Percentiles rank a stretch among this genome's conserved stretches.
phyloP scores from a whole-genome alignment of 2,888 invertebrate species.

The Encarsia formosa region DNA sequence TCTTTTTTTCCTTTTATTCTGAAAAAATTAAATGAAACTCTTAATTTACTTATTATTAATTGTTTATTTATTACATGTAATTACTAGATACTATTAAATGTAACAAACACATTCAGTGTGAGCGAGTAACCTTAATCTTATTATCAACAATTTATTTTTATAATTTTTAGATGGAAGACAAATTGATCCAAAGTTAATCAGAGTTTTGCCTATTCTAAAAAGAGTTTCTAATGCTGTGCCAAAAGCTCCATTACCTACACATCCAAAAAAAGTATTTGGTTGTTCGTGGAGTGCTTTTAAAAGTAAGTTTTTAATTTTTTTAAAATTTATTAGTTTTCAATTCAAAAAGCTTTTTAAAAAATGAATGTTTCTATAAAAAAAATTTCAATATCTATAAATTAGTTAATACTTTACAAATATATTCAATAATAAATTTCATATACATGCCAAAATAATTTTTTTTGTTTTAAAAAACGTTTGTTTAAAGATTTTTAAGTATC shows the following conservation, averaged over 20 bases:
- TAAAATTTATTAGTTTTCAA: background rate
- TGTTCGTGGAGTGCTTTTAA: slow-evolving; percentile 49
- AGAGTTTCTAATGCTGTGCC: slow-evolving; percentile 39
- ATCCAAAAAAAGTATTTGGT: slow-evolving; percentile 41
- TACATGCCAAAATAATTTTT: too few species aligned
- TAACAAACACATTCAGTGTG: too few species aligned
- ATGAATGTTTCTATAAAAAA: too few species aligned
- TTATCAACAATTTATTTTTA: background rate
- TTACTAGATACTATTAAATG: too few species aligned
- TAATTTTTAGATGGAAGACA: slow-evolving; percentile 41
- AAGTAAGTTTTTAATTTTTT: too few species aligned
- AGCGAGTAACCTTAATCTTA: background rate
- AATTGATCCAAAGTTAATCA: slow-evolving; percentile 45
- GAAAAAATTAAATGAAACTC: background rate
- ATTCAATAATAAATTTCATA: slow-evolving; percentile 7
- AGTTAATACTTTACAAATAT: too few species aligned
- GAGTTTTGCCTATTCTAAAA: slow-evolving; percentile 44
- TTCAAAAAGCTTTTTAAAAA: slow-evolving; percentile 5
- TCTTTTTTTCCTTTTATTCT: slow-evolving; percentile 4
- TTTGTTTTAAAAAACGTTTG: too few species aligned
- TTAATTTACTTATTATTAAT: too few species aligned
- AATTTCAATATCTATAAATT: too few species aligned
- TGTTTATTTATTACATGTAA: too few species aligned
- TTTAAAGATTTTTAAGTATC: too few species aligned
- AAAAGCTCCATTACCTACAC: slow-evolving; percentile 42